A percentile compares a stretch with the other conserved stretches of the same genome.
These are phyloP conservation scores for Lasioglossum pauxillum DNA, from an alignment of 2,888 invertebrate species.

Conservation along the genomic window DNA sequence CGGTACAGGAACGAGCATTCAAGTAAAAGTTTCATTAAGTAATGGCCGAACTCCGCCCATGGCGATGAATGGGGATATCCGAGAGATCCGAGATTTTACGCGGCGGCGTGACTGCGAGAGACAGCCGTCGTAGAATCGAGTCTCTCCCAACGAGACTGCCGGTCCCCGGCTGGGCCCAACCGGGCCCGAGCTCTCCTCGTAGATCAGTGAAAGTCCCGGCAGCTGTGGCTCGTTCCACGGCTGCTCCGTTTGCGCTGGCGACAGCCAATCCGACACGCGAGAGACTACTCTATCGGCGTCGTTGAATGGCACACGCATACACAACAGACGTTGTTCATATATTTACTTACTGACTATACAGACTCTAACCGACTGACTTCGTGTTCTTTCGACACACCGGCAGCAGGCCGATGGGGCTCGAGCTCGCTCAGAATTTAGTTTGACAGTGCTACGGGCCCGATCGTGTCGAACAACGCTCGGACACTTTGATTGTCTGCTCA, in stretches of 20 bases:
- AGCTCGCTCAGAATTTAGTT: constrained; percentile 41
- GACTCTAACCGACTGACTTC: constrained; percentile 1
- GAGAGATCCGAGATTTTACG: constrained; percentile 43
- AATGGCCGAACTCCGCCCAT: constrained; percentile 38
- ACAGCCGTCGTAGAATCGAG: constrained; percentile 36
- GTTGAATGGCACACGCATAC: constrained; percentile 51
- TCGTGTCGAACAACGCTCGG: constrained; percentile 36
- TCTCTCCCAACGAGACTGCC: background rate
- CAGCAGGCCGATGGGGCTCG: constrained; percentile 18
- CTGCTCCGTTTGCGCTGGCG: constrained; percentile 51
- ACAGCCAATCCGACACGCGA: constrained; percentile 65
- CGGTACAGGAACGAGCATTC: background rate
- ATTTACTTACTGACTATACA: constrained; percentile 50
- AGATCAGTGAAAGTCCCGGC: constrained; percentile 79
- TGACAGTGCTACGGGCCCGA: constrained; percentile 34
- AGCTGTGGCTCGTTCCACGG: constrained; percentile 29
- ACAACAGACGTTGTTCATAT: constrained; percentile 22
- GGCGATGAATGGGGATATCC: constrained; percentile 69
- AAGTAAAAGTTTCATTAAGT: constrained; percentile 19
- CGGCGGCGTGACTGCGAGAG: constrained; percentile 22
- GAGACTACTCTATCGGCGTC: constrained; percentile 63
- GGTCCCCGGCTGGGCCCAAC: background rate
- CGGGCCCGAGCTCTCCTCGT: constrained; percentile 63
- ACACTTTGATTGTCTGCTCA: constrained; percentile 47
- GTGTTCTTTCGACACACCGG: constrained; percentile 51